phyloP scores from a whole-genome alignment of 2,797 vertebrate species.

The Phoebastria nigripes region DNA sequence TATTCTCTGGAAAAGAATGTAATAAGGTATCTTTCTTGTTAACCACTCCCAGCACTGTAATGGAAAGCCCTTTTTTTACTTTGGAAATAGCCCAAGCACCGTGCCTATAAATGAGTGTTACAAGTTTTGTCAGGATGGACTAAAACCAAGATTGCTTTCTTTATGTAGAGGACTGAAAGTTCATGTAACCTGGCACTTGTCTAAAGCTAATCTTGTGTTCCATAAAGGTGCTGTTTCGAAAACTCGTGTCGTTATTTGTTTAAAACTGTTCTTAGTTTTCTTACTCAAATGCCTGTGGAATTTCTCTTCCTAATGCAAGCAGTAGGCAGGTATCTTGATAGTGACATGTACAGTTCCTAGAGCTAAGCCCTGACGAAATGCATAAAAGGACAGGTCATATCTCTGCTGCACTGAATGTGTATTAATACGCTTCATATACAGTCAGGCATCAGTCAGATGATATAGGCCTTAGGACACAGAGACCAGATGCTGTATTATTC shows the following conservation, averaged over 20 bases:
- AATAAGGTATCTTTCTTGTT: not conserved
- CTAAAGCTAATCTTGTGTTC: slow-evolving; percentile 10
- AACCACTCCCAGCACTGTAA: slow-evolving; percentile 20
- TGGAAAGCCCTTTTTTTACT: not conserved
- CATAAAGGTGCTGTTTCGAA: slow-evolving; percentile 36
- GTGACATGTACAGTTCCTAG: not conserved
- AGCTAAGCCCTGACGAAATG: not conserved
- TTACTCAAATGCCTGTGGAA: not conserved
- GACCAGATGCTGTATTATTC: not conserved
- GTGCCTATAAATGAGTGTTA: not conserved
- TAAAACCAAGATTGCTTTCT: not conserved
- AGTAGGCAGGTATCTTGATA: not conserved
- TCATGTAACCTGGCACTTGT: slow-evolving; percentile 29
- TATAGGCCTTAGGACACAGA: not conserved
- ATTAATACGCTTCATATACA: not conserved
- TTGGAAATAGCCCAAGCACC: not conserved
- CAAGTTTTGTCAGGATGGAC: not conserved
- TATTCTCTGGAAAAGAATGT: not conserved
- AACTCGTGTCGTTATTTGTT: not conserved
- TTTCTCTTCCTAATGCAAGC: not conserved
- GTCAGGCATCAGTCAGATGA: not conserved
- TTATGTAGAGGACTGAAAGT: slow-evolving; percentile 34
- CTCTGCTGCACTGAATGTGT: not conserved
- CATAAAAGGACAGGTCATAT: fast-evolving
- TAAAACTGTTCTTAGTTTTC: not conserved